Evolutionary conservation across 1,140 invertebrate species (phyloP), one percentile per base, ranked within the genome.

Genomic region (Eupristina koningsbergeri): DNA sequence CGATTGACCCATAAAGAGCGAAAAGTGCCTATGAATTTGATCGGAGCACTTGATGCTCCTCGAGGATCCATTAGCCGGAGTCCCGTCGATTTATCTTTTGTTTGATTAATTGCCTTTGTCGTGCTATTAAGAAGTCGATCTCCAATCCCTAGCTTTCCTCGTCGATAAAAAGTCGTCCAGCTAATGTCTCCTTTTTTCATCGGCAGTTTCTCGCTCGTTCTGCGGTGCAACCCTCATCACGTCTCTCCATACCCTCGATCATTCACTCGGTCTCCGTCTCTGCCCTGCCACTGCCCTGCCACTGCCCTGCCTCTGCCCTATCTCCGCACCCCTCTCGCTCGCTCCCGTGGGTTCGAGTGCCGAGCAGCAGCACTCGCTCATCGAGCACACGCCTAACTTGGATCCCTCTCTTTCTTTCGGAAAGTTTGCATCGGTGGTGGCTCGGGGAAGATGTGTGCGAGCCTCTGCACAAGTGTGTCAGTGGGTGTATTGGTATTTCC

Each of bases 81-180:
- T 26, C 61, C 61, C n/a, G 17, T n/a, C 31, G 15, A 31, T 39
- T 47, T 11, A 75, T n/a, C 53, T 84, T 84, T 80, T 80, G 76
- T 84, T 58, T 36, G 26, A 84, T 80, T 84, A 84, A 84, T 84
- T 84, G 58, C 77, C 67, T 84, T 80, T 80, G 77, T 80, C 45
- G 31, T 22, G 17, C 58, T 36, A 80, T 84, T 84, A 84, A 84
- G 50, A 80, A 80, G 77, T 80, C 83, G 71, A 80, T 80, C 22
- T 45, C 15, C 11, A 39, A 71, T 75, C 83, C 58, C 74, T 63
- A 22, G 63, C 15, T 31, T 3, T 53, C 53, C 26, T 19, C 15
- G 69, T 17, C 39, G 22, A 50, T 64, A 82, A 75, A 82, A 82
- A 58, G n/a, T 34, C 29, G 63, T n/a, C 45, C 61, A 45, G 13